phyloP scores from a whole-genome alignment of 1,140 invertebrate species.

The Samia ricini region DNA sequence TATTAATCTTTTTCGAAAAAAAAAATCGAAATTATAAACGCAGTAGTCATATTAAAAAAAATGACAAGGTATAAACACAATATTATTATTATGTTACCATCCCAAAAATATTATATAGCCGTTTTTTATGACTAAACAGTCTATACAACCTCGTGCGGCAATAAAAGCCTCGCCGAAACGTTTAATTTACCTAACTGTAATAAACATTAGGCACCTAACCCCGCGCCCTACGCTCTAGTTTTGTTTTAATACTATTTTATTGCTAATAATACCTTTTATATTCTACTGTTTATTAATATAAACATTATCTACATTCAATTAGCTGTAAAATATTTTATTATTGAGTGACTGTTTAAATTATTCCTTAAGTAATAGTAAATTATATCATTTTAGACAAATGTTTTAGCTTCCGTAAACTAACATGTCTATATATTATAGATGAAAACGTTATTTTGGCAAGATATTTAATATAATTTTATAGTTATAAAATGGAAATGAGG shows the following conservation, averaged over 20 bases:
- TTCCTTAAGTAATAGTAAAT: too few species aligned
- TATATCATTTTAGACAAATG: too few species aligned
- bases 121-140: conserved; percentile 20
- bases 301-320: neutral
- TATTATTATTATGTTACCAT: neutral
- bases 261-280: neutral
- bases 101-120: conserved; percentile 22
- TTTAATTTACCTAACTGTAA: conserved; percentile 23
- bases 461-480: too few species aligned
- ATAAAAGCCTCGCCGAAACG: conserved; percentile 20
- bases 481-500: too few species aligned
- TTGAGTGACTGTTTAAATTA: neutral
- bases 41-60: neutral
- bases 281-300: neutral
- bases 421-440: too few species aligned
- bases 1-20: too few species aligned
- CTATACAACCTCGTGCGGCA: conserved; percentile 11
- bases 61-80: neutral
- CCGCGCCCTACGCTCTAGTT: conserved; percentile 13
- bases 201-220: conserved; percentile 15
- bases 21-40: too few species aligned
- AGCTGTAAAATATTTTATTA: neutral
- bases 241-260: conserved; percentile 20
- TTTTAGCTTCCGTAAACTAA: too few species aligned
- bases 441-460: too few species aligned